Conservation (phyloP, 1,140 invertebrate species). For the Brachionus rotundiformis region DNA sequence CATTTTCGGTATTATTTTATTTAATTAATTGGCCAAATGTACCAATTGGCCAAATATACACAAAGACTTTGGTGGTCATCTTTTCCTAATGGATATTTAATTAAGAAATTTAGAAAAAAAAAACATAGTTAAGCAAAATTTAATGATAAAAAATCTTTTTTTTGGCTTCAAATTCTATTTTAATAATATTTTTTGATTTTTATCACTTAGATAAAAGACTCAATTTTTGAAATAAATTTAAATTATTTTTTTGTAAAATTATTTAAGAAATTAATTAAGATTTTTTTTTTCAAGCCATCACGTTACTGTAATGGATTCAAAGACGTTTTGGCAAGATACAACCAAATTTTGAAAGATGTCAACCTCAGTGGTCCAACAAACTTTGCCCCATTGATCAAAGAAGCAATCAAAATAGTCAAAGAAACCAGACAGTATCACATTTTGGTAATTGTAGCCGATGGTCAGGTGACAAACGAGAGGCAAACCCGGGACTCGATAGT, state of each 20-base stretch:
- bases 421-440: constrained; percentile 64
- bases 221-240: not conserved
- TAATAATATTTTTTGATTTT: too few species aligned
- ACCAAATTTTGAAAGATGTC: constrained; percentile 59
- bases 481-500: constrained; percentile 66
- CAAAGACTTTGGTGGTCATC: too few species aligned
- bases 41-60: too few species aligned
- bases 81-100: too few species aligned
- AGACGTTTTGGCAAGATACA: constrained; percentile 62
- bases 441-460: constrained; percentile 67
- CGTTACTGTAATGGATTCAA: constrained; percentile 62
- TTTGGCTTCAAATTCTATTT: too few species aligned
- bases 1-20: constrained; percentile 57
- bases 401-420: constrained; percentile 65
- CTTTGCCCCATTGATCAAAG: constrained; percentile 66
- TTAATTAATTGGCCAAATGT: too few species aligned
- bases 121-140: too few species aligned
- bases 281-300: constrained; percentile 42
- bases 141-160: too few species aligned
- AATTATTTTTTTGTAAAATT: not conserved
- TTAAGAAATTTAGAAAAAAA: too few species aligned
- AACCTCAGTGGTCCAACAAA: constrained; percentile 63
- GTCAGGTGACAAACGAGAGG: constrained; percentile 66
- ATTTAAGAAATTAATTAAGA: not conserved
- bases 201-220: too few species aligned